Evolutionary conservation across 2,797 vertebrate genomes (phyloP).

Genomic region (Taeniopygia guttata): DNA sequence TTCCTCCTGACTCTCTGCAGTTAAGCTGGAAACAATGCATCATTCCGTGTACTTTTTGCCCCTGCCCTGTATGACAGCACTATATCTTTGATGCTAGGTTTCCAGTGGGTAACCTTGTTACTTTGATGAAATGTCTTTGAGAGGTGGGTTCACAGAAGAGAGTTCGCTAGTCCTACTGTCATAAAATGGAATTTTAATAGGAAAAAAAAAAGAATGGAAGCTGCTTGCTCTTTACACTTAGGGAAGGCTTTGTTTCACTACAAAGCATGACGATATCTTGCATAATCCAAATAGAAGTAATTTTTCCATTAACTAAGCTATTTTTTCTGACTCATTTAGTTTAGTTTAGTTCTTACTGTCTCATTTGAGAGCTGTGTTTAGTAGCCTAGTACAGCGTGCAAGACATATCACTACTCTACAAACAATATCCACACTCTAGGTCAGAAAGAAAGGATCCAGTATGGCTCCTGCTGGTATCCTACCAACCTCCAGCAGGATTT

Average conservation of each 20-base stretch:
- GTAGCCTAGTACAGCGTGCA: not conserved
- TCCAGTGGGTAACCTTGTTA: constrained; percentile 41
- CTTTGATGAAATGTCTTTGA: constrained; percentile 47
- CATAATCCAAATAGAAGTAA: not conserved
- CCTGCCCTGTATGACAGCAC: constrained; percentile 5
- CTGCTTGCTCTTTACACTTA: not conserved
- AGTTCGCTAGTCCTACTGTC: not conserved
- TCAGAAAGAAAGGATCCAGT: not conserved
- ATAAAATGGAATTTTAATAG: not conserved
- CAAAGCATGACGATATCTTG: not conserved
- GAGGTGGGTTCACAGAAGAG: not conserved
- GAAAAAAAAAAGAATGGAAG: not conserved
- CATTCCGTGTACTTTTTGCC: not conserved
- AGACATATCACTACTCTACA: not conserved
- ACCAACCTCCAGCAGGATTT: not conserved
- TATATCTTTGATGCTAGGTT: constrained; percentile 12
- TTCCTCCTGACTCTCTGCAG: not conserved
- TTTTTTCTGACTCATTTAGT: not conserved
- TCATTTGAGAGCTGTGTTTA: not conserved
- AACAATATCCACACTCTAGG: not conserved
- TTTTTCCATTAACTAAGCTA: not conserved
- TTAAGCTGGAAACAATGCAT: constrained; percentile 1
- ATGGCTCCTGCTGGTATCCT: not conserved
- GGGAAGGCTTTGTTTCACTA: not conserved
- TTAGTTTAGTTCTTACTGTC: not conserved